Evolutionary conservation across 2,113 vertebrate genomes (phyloP), one percentile per base, ranked within the genome.

Genomic region (Lanius collurio): DNA sequence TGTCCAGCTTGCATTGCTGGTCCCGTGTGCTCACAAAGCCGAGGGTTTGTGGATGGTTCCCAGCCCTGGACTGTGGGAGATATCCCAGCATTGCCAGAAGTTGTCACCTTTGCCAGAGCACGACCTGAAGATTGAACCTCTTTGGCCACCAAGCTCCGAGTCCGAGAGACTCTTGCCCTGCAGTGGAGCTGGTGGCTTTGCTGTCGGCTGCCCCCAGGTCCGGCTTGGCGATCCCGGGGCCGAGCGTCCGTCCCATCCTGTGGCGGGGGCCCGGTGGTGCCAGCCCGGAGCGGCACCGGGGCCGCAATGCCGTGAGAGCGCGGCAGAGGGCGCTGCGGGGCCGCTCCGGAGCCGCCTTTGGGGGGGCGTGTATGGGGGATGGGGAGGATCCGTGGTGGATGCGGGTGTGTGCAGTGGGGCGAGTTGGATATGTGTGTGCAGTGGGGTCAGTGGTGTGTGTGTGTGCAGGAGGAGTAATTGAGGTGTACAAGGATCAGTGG

Each of bases 291-390:
- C 16, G 11, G 44, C 20, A n/a, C 10, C 37, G 27, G 53, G 14
- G 53, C 63, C 4, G 83, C 83, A 37, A 28, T 24, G 46, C 78
- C 62, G 16, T 1, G 46, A 28, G 78, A 7, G 53, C 57, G 78
- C 87, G 39, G 78, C 87, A 89, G 87, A 26, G 87, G 87, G 87
- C 87, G 78, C 87, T 89, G 78, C 62, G 69, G 78, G 9, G 78
- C 87, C 16, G 28, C 75, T 6, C 20, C 64, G 8, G 28, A 39
- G 47, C n/a, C 18, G 5, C 14, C 15, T 9, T 2, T 10, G 41
- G 28, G 62, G 35, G 24, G 9, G 6, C 11, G 13, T 1, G 7
- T 6, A 2, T 19, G 42, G 21, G n/a, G 19, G 7, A 2, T 16
- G 22, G 22, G 13, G 39, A 41, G 31, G 28, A 3, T 35, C 46